phyloP scores from a whole-genome alignment of 2,888 invertebrate genomes.

The Tenthredo scrophulariae region DNA sequence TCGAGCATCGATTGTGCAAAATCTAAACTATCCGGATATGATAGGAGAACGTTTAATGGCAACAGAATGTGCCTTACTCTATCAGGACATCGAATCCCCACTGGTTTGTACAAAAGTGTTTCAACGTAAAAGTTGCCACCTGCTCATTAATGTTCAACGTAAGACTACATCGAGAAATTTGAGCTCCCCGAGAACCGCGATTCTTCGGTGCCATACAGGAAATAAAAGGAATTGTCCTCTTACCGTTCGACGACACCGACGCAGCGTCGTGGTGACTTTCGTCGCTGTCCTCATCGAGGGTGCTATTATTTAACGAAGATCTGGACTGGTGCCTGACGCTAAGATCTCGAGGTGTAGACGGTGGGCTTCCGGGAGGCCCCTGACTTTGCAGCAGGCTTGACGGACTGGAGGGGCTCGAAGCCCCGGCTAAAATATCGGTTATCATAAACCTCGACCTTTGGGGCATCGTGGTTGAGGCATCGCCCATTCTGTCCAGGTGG shows the following conservation, averaged over 20 bases:
- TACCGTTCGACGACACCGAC: conserved; percentile 80
- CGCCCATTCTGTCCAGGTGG: conserved; percentile 60
- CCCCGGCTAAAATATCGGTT: conserved; percentile 89
- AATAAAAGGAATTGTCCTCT: conserved; percentile 70
- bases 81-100: background rate
- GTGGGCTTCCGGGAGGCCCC: conserved; percentile 76
- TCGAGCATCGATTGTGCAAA: background rate
- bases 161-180: background rate
- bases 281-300: conserved; percentile 81
- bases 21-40: background rate
- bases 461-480: conserved; percentile 77
- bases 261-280: conserved; percentile 79
- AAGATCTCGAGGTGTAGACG: conserved; percentile 81
- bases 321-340: conserved; percentile 80
- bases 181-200: background rate
- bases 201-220: background rate
- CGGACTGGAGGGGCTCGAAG: conserved; percentile 60
- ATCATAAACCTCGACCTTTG: conserved; percentile 93
- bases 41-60: background rate
- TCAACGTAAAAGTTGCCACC: background rate
- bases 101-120: too few species aligned
- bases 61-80: background rate
- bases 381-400: conserved; percentile 68
- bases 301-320: conserved; percentile 80
- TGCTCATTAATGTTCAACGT: background rate